Base-by-base conservation (phyloP, 1,140 invertebrate genomes). In the Calephelis nemesis region DNA sequence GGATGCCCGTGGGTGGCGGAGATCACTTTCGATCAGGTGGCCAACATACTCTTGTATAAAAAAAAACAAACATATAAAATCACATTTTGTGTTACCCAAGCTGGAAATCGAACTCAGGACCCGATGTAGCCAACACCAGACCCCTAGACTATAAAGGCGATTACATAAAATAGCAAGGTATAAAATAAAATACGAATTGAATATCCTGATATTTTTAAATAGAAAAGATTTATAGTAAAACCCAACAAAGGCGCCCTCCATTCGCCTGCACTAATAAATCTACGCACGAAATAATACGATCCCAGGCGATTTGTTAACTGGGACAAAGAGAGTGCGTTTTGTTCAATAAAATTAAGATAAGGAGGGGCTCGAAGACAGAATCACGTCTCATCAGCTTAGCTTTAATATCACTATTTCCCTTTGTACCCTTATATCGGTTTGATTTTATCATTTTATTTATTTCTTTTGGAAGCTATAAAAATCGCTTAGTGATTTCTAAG, bases 281-380 rank as follows among this genome's bases (percentile, higher is more conserved):
- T 88, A 83, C 81, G 78, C 78, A 82, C 75, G 78, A 86, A 87
- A 87, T 88, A 88, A 86, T 88, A 85, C 81, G 77, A 85, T 84
- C 81, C 82, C 84, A 62, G 54, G 77, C 81, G 79, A 88, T 88
- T 83, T 85, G 86, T 87, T 83, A 82, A 74, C 68, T 75, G 74
- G 78, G 70, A 83, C 77, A 85, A 80, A 82, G 78, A 83, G 52
- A 58, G 76, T 79, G 69, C 76, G 78, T 82, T 79, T 79, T 73
- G 74, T 83, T 77, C 74, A 81, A 80, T 84, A 84, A 84, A 81
- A 79, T 81, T 75, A 77, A 79, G 71, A 71, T 67, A 47, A 48
- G 48, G 66, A 62, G 58, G 30, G 58, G 47, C 65, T 62, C 63
- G 63, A 69, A 69, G 47, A 60, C 54, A 60, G 54, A 60, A 60